These are phyloP conservation scores for Pholis gunnellus DNA, from an alignment of 2,113 vertebrate species.

Conservation along the genomic window DNA sequence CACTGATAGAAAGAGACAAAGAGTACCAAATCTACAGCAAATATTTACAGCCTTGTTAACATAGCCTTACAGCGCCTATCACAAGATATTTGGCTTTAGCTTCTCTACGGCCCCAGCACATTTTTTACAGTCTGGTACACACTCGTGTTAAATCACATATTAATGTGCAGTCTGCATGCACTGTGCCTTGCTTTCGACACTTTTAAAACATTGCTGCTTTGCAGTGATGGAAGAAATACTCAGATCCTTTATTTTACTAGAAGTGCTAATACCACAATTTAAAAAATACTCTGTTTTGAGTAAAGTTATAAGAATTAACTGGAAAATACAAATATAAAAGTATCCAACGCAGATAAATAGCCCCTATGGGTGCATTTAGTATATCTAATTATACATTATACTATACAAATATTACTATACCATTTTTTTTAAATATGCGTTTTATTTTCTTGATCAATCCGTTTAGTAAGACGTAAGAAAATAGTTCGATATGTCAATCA, in stretches of 20 bases:
- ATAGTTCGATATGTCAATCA: background rate
- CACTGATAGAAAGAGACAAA: slow-evolving; percentile 71
- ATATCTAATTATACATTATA: background rate
- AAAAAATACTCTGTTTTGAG: background rate
- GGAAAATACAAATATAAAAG: background rate
- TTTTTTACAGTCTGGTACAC: slow-evolving; percentile 74
- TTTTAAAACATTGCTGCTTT: slow-evolving; percentile 26
- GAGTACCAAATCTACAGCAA: slow-evolving; percentile 69
- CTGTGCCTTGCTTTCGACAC: slow-evolving; percentile 17
- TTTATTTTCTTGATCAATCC: background rate
- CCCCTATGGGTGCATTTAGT: background rate
- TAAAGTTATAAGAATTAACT: too few species aligned
- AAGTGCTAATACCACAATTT: background rate
- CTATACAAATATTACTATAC: background rate
- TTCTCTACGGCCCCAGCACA: slow-evolving; percentile 66
- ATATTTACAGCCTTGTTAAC: slow-evolving; percentile 81
- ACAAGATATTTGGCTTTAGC: slow-evolving; percentile 77
- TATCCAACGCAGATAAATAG: background rate
- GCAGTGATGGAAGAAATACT: background rate
- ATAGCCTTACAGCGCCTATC: slow-evolving; percentile 71
- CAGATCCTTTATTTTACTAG: background rate
- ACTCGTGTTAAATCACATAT: slow-evolving; percentile 69
- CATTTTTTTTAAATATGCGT: background rate
- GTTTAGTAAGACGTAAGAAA: background rate
- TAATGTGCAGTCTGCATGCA: slow-evolving; percentile 63